Conservation (phyloP, 1,140 invertebrate genomes). For the Drosophila aff. region DNA sequence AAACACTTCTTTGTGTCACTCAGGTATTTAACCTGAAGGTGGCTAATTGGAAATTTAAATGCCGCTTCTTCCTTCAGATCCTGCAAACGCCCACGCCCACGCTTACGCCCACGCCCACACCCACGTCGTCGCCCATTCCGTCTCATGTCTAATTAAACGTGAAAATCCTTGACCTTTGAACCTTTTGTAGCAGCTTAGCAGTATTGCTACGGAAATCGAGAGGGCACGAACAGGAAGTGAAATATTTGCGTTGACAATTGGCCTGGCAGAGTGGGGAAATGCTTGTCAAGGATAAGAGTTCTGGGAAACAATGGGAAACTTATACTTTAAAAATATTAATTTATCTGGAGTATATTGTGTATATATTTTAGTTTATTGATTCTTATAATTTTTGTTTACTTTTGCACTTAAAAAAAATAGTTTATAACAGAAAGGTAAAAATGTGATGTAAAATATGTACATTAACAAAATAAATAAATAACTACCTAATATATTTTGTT, state of each 20-base stretch:
- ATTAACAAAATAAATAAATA: too few species aligned
- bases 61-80: slow-evolving; percentile 18
- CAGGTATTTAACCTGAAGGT: slow-evolving; percentile 43
- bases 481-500: too few species aligned
- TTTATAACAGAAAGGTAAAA: too few species aligned
- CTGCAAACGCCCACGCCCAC: background rate
- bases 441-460: too few species aligned
- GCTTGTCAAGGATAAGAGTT: background rate
- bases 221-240: slow-evolving; percentile 69
- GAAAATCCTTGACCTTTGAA: slow-evolving; percentile 76
- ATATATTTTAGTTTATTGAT: too few species aligned
- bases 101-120: slow-evolving; percentile 13
- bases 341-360: background rate
- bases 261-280: slow-evolving; percentile 15
- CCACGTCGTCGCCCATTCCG: slow-evolving; percentile 28
- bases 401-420: background rate
- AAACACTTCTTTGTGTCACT: slow-evolving; percentile 52
- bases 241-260: slow-evolving; percentile 79
- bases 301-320: background rate
- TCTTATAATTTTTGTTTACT: background rate
- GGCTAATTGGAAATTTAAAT: slow-evolving; percentile 61
- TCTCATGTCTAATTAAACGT: slow-evolving; percentile 68
- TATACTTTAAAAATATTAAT: too few species aligned
- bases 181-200: slow-evolving; percentile 33
- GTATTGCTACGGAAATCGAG: slow-evolving; percentile 13